Evolutionary conservation across 2,888 invertebrate genomes (phyloP), one percentile per base, ranked within the genome.

Genomic region (Unio pictorum): DNA sequence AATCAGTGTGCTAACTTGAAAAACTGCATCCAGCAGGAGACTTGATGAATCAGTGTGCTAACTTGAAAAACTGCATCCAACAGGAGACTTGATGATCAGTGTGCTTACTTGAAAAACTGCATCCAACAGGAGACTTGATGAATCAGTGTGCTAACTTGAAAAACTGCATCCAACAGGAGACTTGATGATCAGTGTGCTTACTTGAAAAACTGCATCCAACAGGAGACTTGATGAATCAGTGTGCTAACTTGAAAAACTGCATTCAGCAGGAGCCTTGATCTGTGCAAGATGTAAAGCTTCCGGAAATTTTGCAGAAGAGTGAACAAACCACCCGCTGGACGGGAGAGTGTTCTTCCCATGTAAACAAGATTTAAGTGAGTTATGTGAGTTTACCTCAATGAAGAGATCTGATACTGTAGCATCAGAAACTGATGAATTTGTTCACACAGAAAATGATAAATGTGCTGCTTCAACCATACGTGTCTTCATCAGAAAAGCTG

Each of bases 201-300:
- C 28, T 28, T 28, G 2, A 28, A 28, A 28, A 34, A 34, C 34
- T 34, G 34, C 34, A 34, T 34, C 34, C 34, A 34, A 7, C 34
- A 34, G 34, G 34, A 34, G 1, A 7, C 34, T 34, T 7, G 34
- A 34, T 7, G 34, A 34, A 34, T 34, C 34, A 34, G 34, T 87
- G 61, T 79, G 85, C 72, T 86, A 86, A 61, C 74, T 84, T 66
- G 70, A 59, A 79, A 80, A 45, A 75, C 79, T 70, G 84, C 80
- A 30, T 85, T 85, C 70, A 90, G 94, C 82, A 93, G 93, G 67
- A 92, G 95, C 56, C 90, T 95, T 66, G 95, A 95, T 94, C 94
- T 0, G 94, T 94, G 90, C 94, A 94, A 20, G 94, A 94, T 87
- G 93, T 93, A 81, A 94, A 95, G 88, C 90, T 95, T 64, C 94